phyloP scores from a whole-genome alignment of 1,140 invertebrate species.

The Wasmannia auropunctata region DNA sequence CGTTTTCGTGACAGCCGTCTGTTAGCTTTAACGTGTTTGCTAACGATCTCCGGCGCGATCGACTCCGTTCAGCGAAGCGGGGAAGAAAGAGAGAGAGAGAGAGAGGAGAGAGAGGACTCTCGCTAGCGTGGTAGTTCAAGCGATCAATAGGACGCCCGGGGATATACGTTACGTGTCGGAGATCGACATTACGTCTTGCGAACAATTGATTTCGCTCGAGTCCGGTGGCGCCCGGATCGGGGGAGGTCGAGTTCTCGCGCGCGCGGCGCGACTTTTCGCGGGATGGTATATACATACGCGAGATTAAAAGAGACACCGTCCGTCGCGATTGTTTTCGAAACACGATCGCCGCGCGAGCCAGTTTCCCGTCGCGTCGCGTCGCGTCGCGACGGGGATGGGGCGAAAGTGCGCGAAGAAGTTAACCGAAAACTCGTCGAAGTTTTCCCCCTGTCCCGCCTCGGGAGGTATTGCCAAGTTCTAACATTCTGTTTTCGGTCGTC shows the following conservation, averaged over 20 bases:
- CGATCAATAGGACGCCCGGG: slow-evolving; percentile 18
- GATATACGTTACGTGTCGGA: slow-evolving; percentile 6
- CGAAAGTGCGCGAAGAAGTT: slow-evolving; percentile 53
- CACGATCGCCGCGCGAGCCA: background rate
- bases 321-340: slow-evolving; percentile 63
- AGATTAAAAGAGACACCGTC: slow-evolving; percentile 6
- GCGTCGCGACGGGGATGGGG: background rate
- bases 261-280: background rate
- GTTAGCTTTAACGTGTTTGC: slow-evolving; percentile 36
- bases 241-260: background rate
- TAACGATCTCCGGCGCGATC: slow-evolving; percentile 21
- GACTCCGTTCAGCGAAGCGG: slow-evolving; percentile 9
- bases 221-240: background rate
- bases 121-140: background rate
- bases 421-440: slow-evolving; percentile 63
- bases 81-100: too few relatives aligned
- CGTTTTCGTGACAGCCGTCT: slow-evolving; percentile 31
- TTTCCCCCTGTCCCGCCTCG: background rate
- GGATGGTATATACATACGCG: background rate
- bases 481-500: slow-evolving; percentile 55
- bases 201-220: slow-evolving; percentile 20
- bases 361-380: background rate
- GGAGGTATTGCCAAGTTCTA: slow-evolving; percentile 30
- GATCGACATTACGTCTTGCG: slow-evolving; percentile 9
- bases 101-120: too few relatives aligned